Evolutionary conservation across 53 echinoderm and acorn worm genomes (phyloP), one percentile per base, ranked within the genome.

Genomic region (Echinarachnius parma): DNA sequence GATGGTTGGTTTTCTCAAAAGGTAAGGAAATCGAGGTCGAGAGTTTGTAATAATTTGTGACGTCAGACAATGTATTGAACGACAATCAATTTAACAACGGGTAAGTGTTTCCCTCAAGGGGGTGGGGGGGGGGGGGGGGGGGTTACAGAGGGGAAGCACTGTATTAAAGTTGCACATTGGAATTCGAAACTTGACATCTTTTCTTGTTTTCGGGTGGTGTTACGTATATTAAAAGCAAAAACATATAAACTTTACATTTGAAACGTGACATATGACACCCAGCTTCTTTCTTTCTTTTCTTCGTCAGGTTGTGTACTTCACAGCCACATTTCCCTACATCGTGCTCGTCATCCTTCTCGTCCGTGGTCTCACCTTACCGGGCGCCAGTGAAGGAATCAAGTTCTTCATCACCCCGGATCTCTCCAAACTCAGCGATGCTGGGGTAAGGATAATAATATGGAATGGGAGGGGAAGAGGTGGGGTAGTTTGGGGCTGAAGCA

Each of bases 301-400:
- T 66, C 26, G 47, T 15, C 64, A 92, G 92, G 92, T 92, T 16
- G 92, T 92, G 14, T 92, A 87, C 37, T 87, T 92, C 49, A 92
- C 92, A 20, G 92, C 92, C 0, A 92, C 87, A 2, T 92, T 92
- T 57, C 92, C 92, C 0, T 92, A 92, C 33, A 35, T 92, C 3
- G 92, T 92, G 0, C 79, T 92, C 23, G 63, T 92, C 32, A 84
- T 92, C 59, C 80, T 92, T 21, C 79, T 92, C 37, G 52, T 92
- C 48, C 92, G 92, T 0, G 92, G 92, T 22, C 77, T 87, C 4
- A 92, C 92, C 21, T 53, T 92, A 24, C 62, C 61, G 4, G 92
- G 92, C 10, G 81, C 77, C 2, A 29, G 31, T 3, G 70, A 78
- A 25, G 92, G 92, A 3, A 81, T 92, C 53, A 19, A 33, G 15